These are phyloP conservation scores for Sinotaia quadrata DNA, from an alignment of 2,888 invertebrate species.

Conservation along the genomic window DNA sequence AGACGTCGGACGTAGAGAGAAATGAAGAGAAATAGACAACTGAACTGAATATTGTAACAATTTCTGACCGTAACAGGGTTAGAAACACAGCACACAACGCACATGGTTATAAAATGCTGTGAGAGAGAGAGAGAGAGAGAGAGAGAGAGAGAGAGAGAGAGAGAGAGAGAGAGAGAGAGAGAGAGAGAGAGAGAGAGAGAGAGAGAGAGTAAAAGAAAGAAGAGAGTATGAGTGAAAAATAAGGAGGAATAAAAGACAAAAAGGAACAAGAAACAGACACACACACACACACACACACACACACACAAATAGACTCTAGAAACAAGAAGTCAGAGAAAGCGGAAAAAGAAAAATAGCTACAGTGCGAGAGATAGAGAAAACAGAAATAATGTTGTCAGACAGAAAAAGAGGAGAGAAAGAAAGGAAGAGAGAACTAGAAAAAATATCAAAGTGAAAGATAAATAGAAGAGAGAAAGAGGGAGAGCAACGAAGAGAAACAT, in stretches of 20 bases:
- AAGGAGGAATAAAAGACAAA: not conserved
- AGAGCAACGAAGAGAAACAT: not conserved
- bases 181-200: slow-evolving; percentile 12
- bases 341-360: too few species aligned
- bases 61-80: too few species aligned
- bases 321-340: too few species aligned
- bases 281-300: slow-evolving; percentile 1
- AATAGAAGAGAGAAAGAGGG: not conserved
- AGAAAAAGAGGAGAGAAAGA: too few species aligned
- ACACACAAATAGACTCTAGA: not conserved
- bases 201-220: slow-evolving; percentile 7
- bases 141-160: slow-evolving; percentile 13
- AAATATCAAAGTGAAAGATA: too few species aligned
- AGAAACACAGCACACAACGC: too few species aligned
- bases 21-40: too few species aligned
- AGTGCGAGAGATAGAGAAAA: too few species aligned
- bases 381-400: too few species aligned
- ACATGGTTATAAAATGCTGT: not conserved
- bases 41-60: too few species aligned
- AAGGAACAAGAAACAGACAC: slow-evolving; percentile 3
- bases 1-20: too few species aligned
- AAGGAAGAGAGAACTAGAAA: not conserved
- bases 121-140: not conserved
- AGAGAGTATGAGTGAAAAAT: not conserved
- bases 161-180: slow-evolving; percentile 17